phyloP scores from a whole-genome alignment of 30 jellyfish, hydroid and myxozoan genomes.

The Chrysaora quinquecirrha region DNA sequence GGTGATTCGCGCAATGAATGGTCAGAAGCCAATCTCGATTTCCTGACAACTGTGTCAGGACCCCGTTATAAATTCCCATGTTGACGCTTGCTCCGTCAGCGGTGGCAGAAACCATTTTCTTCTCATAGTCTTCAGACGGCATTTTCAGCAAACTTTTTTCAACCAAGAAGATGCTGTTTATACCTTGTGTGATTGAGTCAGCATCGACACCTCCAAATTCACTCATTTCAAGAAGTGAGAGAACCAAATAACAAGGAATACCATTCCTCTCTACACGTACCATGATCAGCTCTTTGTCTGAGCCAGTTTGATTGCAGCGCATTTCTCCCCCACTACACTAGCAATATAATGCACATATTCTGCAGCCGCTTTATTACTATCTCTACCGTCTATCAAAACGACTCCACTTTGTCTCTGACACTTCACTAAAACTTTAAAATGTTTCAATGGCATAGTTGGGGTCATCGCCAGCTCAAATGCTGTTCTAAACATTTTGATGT shows the following conservation, averaged over 20 bases:
- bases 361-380: conserved; percentile 8
- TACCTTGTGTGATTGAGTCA: background rate
- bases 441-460: conserved; percentile 47
- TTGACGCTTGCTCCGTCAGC: conserved; percentile 76
- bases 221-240: conserved; percentile 25
- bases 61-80: conserved; percentile 35
- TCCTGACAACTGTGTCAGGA: conserved; percentile 26
- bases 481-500: background rate
- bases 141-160: background rate
- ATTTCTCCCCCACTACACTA: conserved; percentile 36
- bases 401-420: conserved; percentile 44
- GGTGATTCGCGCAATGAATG: no score
- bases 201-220: conserved; percentile 20
- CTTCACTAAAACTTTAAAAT: conserved; percentile 24
- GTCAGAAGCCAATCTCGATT: conserved; percentile 56
- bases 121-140: conserved; percentile 9
- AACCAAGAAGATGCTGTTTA: background rate
- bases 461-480: conserved; percentile 49
- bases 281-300: conserved; percentile 61
- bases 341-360: conserved; percentile 20
- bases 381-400: conserved; percentile 32
- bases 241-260: conserved; percentile 14
- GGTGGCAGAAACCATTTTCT: conserved; percentile 31
- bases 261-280: conserved; percentile 40
- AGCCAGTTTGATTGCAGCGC: conserved; percentile 33